Percentiles rank a stretch among this genome's conserved stretches.
phyloP scores from a whole-genome alignment of 2,888 invertebrate genomes.

The Muschampia plurimacula region DNA sequence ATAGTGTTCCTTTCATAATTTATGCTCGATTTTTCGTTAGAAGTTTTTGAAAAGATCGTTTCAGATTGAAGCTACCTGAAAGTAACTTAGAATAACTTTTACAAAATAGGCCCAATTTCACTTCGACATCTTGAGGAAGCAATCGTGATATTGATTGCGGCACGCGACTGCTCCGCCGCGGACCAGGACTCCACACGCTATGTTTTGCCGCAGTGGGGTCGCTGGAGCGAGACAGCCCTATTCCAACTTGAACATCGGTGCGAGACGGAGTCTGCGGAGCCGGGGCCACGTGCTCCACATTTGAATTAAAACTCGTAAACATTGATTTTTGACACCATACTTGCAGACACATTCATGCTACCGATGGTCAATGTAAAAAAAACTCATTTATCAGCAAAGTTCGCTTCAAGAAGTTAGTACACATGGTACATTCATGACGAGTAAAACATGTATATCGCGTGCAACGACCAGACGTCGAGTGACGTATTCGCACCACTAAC shows the following conservation, averaged over 20 bases:
- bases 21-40: not conserved
- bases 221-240: constrained; percentile 60
- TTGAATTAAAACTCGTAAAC: constrained; percentile 13
- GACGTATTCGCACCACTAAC: constrained; percentile 53
- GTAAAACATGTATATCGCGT: constrained; percentile 20
- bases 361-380: not conserved
- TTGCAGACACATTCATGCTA: not conserved
- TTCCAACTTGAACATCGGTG: constrained; percentile 44
- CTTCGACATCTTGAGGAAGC: constrained; percentile 46
- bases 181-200: constrained; percentile 67
- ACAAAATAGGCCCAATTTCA: constrained; percentile 15
- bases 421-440: constrained; percentile 26
- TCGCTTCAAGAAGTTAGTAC: not conserved
- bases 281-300: constrained; percentile 24
- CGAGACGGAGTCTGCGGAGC: constrained; percentile 45
- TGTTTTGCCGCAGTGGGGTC: constrained; percentile 80
- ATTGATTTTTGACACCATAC: not conserved
- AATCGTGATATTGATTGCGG: constrained; percentile 52
- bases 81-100: not conserved
- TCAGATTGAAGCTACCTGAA: not conserved
- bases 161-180: constrained; percentile 42
- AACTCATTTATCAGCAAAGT: not conserved
- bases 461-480: constrained; percentile 55
- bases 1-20: constrained; percentile 10
- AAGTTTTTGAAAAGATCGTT: not conserved